phyloP scores from a whole-genome alignment of 1,140 invertebrate genomes.

The Achatina immaculata region DNA sequence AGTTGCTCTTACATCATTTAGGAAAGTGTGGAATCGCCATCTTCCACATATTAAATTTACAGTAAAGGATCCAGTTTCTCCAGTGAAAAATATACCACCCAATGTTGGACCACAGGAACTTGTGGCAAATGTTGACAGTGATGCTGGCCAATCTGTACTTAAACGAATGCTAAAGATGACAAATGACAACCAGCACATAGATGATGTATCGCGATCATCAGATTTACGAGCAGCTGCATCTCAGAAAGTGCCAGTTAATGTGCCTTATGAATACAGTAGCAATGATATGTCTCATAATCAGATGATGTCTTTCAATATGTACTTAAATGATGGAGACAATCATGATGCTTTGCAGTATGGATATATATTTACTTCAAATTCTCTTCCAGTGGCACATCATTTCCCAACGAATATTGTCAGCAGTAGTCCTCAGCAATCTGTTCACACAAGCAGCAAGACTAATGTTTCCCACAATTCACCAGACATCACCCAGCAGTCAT shows the following conservation, averaged over 20 bases:
- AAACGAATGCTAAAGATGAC: background rate
- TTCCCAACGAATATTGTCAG: background rate
- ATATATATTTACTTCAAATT: background rate
- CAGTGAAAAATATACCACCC: background rate
- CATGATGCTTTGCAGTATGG: slow-evolving; percentile 8
- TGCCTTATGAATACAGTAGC: background rate
- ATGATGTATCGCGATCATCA: background rate
- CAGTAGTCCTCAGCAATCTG: background rate
- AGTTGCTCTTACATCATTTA: slow-evolving; percentile 21
- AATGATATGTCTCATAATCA: background rate
- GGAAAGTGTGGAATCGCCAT: slow-evolving; percentile 12
- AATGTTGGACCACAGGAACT: background rate
- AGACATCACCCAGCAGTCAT: background rate
- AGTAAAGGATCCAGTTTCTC: background rate
- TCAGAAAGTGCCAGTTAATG: background rate
- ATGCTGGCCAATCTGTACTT: background rate
- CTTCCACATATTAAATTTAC: slow-evolving; percentile 9
- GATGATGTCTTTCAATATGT: slow-evolving; percentile 14
- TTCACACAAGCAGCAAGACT: background rate
- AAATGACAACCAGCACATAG: background rate
- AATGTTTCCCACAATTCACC: background rate
- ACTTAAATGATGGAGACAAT: background rate
- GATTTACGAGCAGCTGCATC: background rate
- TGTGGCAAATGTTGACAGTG: background rate
- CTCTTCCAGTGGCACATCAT: background rate